Percentiles rank a stretch among this genome's conserved stretches.
phyloP scores from a whole-genome alignment of 2,113 vertebrate genomes.

The Lepisosteus osseus region DNA sequence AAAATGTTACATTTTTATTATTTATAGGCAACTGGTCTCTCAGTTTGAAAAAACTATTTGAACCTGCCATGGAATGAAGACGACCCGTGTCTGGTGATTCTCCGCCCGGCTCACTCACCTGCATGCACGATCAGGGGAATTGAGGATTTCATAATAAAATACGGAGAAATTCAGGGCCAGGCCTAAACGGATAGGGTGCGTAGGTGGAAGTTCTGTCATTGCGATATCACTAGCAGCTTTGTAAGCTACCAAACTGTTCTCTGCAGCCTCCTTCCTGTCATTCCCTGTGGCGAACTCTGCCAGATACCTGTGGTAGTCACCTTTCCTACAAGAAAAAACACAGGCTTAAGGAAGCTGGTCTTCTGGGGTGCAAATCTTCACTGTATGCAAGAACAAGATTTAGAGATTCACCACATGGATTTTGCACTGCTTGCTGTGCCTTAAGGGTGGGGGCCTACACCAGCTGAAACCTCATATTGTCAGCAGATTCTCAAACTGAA shows the following conservation, averaged over 20 bases:
- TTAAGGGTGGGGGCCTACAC: too few species aligned
- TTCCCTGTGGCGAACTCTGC: slow-evolving; percentile 97
- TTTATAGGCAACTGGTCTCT: too few species aligned
- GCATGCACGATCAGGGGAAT: slow-evolving; percentile 97
- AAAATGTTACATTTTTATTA: too few species aligned
- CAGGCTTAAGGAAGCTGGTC: not conserved
- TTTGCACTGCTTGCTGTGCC: too few species aligned
- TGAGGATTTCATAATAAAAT: slow-evolving; percentile 99
- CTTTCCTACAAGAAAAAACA: slow-evolving; percentile 76
- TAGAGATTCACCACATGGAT: too few species aligned
- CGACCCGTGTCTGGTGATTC: too few species aligned
- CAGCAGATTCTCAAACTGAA: too few species aligned
- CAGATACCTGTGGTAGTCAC: slow-evolving; percentile 98
- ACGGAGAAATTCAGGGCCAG: slow-evolving; percentile 98
- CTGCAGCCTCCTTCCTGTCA: slow-evolving; percentile 95
- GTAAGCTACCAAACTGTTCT: slow-evolving; percentile 97
- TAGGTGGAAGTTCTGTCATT: slow-evolving; percentile 92
- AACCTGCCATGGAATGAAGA: too few species aligned
- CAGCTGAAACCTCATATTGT: too few species aligned
- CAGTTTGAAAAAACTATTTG: too few species aligned
- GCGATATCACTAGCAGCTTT: slow-evolving; percentile 96
- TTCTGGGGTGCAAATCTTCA: too few species aligned
- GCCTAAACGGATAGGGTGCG: slow-evolving; percentile 95
- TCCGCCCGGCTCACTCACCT: slow-evolving; percentile 63
- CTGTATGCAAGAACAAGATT: too few species aligned